Evolutionary conservation across 1,140 invertebrate genomes (phyloP), one percentile per base, ranked within the genome.

Genomic region (Calephelis nemesis): DNA sequence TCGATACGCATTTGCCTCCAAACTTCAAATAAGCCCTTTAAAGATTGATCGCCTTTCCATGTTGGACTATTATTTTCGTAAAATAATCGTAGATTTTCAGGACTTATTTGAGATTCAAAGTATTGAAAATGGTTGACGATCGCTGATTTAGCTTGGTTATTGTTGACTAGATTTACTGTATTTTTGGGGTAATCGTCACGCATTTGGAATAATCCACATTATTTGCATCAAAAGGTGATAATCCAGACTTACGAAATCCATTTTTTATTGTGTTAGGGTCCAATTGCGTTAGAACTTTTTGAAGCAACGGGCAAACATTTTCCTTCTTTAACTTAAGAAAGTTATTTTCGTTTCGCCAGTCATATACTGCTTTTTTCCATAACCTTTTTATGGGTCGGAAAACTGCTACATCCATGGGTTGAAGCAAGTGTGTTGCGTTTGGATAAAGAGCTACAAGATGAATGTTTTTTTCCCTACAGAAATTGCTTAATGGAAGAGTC

Each of bases 181-280:
- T 49, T 50, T 0, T 50, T 50, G n/a, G 49, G n/a, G 49, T 50
- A 50, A 4, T 50, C 49, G 49, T 50, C 49, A 50, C 49, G 49
- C n/a, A 50, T 50, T 50, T 50, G 49, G 49, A 50, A 50, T 50
- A 50, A 15, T 50, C 49, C 49, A 50, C 49, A 50, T 50, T 50
- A 15, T 50, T 50, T 50, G 49, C 49, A 50, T 50, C n/a, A 15
- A 50, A 50, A 50, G n/a, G 49, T 50, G 49, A 50, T 50, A 50
- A 50, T 50, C 49, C 49, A 13, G 49, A 50, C n/a, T 15, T 15
- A 50, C n/a, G n/a, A 50, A 50, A 50, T 50, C 49, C 49, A 50
- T 50, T 50, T 15, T 50, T 50, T 50, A 50, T 15, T 50, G 49
- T 50, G 49, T 15, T 50, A 15, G 12, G 49, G 49, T 50, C 49